Conservation (phyloP, 2,113 vertebrate species). For the Saguinus midas region DNA sequence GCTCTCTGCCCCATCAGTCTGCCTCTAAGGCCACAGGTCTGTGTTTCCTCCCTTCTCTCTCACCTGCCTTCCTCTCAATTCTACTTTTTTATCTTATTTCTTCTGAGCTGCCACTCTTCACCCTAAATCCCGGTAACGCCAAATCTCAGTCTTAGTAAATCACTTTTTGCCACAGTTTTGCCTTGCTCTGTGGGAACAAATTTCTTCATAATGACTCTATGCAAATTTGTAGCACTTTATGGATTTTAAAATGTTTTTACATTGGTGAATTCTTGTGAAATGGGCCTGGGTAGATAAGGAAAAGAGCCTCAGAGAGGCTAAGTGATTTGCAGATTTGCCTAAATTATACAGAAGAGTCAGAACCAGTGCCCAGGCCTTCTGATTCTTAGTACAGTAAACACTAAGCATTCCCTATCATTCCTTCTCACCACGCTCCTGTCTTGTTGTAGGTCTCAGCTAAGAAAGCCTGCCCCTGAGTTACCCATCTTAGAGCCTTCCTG, state of each 20-base stretch:
- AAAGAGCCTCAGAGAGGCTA: background rate
- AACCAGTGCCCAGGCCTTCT: background rate
- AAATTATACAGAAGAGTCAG: background rate
- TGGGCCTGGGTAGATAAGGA: background rate
- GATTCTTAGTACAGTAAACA: background rate
- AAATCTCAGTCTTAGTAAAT: background rate
- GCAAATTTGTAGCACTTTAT: background rate
- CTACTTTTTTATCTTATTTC: background rate
- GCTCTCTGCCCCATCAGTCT: background rate
- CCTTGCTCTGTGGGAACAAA: background rate
- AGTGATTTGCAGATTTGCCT: background rate
- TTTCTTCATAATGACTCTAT: background rate
- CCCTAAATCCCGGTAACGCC: background rate
- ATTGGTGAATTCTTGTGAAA: background rate
- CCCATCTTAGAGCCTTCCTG: background rate
- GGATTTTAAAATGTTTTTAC: constrained; percentile 20
- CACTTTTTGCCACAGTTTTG: background rate
- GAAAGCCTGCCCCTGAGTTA: background rate
- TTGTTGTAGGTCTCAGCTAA: background rate
- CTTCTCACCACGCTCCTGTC: background rate
- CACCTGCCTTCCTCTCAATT: background rate
- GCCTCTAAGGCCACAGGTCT: background rate
- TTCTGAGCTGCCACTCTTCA: background rate
- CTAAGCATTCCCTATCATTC: background rate
- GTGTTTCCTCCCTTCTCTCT: background rate